phyloP scores from a whole-genome alignment of 2,113 vertebrate genomes.

The Lycaon pictus region DNA sequence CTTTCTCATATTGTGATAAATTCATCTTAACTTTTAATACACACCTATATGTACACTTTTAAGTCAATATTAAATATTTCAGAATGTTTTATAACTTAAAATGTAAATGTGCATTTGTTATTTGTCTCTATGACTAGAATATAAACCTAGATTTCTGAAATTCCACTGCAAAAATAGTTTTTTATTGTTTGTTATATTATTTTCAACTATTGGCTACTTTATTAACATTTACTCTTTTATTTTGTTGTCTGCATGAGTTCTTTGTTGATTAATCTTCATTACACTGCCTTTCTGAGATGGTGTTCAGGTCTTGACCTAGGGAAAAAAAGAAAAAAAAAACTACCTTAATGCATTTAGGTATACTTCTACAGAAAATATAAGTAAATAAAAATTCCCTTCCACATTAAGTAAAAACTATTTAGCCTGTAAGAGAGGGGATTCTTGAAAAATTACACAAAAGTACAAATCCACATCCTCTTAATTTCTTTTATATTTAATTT shows the following conservation, averaged over 20 bases:
- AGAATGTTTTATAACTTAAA: background rate
- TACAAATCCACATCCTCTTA: rapidly evolving
- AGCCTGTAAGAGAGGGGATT: background rate
- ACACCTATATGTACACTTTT: background rate
- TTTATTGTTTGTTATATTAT: background rate
- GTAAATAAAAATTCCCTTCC: background rate
- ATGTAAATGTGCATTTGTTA: background rate
- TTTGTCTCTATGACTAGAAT: background rate
- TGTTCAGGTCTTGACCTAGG: background rate
- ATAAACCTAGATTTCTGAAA: background rate
- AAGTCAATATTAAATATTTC: background rate
- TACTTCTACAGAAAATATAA: background rate
- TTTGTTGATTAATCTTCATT: background rate
- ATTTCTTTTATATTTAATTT: background rate
- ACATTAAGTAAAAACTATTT: background rate
- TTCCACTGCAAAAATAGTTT: background rate
- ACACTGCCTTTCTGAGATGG: background rate
- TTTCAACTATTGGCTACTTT: background rate
- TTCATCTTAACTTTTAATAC: background rate
- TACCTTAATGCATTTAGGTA: background rate
- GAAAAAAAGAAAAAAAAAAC: background rate
- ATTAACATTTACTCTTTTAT: background rate
- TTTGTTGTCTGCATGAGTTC: background rate
- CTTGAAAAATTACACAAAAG: background rate
- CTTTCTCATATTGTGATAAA: background rate